Conservation (phyloP, 1,140 invertebrate genomes). For the Hydropsyche tenuis region DNA sequence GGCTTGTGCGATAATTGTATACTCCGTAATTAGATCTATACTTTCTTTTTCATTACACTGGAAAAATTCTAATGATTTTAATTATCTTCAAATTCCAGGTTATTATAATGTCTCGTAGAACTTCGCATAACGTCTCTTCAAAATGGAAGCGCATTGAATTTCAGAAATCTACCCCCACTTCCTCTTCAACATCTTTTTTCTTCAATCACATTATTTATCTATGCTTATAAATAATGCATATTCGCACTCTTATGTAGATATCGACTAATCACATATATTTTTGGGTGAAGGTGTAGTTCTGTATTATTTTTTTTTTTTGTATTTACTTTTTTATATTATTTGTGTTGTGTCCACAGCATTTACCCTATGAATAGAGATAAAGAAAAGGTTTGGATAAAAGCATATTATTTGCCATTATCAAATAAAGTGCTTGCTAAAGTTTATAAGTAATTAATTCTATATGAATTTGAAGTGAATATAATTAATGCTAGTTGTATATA, state of each 20-base stretch:
- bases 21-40: constrained; percentile 48
- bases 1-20: constrained; percentile 51
- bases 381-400: too few species aligned
- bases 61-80: constrained; percentile 56
- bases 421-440: too few species aligned
- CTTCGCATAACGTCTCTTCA: constrained; percentile 59
- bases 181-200: constrained; percentile 49
- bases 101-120: constrained; percentile 51
- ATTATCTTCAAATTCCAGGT: constrained; percentile 65
- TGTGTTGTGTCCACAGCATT: neutral
- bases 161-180: constrained; percentile 51
- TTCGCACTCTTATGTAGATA: constrained; percentile 38
- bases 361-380: too few species aligned
- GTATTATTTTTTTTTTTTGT: constrained; percentile 3
- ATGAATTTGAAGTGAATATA: too few species aligned
- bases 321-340: neutral
- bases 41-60: constrained; percentile 48
- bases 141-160: constrained; percentile 56
- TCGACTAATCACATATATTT: neutral
- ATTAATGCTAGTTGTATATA: too few species aligned
- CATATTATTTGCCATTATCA: too few species aligned
- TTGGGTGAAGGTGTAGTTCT: neutral
- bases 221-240: constrained; percentile 45
- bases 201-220: constrained; percentile 44
- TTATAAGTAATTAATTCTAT: too few species aligned